phyloP scores from a whole-genome alignment of 2,888 invertebrate species.

The Cryptus viduatorius region DNA sequence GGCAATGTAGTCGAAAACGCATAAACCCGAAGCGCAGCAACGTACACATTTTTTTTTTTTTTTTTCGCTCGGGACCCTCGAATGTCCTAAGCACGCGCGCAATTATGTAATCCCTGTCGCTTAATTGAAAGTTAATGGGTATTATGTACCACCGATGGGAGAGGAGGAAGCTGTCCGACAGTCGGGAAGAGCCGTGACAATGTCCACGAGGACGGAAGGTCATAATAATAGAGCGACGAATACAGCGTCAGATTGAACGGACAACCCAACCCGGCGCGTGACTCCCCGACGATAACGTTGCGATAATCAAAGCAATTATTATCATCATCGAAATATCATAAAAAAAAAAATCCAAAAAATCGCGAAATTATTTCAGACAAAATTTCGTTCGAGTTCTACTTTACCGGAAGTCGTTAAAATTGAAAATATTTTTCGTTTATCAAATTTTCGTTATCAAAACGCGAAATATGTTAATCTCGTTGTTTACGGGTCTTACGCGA shows the following conservation, averaged over 20 bases:
- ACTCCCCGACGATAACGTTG: neutral
- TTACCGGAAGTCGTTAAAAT: conserved; percentile 54
- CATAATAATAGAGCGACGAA: conserved; percentile 74
- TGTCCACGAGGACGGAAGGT: conserved; percentile 70
- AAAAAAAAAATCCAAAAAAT: neutral
- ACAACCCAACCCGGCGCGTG: conserved; percentile 5
- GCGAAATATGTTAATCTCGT: neutral
- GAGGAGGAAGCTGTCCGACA: conserved; percentile 55
- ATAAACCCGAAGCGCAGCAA: neutral
- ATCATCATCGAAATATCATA: neutral
- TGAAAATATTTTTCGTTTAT: neutral
- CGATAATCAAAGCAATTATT: neutral
- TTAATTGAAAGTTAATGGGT: conserved; percentile 74
- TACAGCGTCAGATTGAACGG: conserved; percentile 63
- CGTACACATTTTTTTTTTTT: neutral
- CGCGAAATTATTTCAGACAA: neutral
- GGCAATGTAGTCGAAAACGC: neutral
- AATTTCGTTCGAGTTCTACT: conserved; percentile 31
- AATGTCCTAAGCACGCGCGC: conserved; percentile 48
- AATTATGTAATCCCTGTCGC: conserved; percentile 73
- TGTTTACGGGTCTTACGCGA: neutral
- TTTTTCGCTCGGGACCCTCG: conserved; percentile 13
- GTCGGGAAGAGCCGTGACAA: conserved; percentile 64
- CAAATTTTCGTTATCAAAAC: neutral
- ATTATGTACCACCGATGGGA: conserved; percentile 47